Conservation (phyloP, 2,113 vertebrate genomes). For the Gadus chalcogrammus region DNA sequence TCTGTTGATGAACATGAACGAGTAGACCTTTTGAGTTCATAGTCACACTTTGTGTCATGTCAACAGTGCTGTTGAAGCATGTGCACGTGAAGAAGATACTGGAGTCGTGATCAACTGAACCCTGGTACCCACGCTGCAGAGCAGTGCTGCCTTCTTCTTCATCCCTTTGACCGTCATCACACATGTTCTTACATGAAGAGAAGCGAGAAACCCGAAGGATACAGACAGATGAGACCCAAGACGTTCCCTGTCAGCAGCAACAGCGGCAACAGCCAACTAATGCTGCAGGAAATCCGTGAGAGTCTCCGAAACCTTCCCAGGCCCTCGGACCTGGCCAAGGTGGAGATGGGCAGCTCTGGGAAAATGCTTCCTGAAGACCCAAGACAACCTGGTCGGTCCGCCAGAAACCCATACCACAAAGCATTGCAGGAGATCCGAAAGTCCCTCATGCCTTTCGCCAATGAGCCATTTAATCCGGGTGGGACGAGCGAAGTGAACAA, state of each 20-base stretch:
- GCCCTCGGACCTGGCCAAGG: slow-evolving; percentile 85
- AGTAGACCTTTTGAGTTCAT: not conserved
- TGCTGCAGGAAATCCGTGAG: slow-evolving; percentile 97
- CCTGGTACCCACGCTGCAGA: slow-evolving; percentile 14
- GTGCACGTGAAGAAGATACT: slow-evolving; percentile 49
- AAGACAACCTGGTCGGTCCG: slow-evolving; percentile 83
- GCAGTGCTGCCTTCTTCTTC: slow-evolving; percentile 59
- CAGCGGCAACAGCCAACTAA: slow-evolving; percentile 92
- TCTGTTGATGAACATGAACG: slow-evolving; percentile 36
- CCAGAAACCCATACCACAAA: slow-evolving; percentile 87
- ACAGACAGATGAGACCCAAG: slow-evolving; percentile 98
- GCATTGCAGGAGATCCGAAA: slow-evolving; percentile 93
- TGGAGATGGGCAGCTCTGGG: slow-evolving; percentile 65
- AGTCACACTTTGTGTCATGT: not conserved
- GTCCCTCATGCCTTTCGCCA: slow-evolving; percentile 89
- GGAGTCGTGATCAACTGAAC: slow-evolving; percentile 2
- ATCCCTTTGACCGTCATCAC: slow-evolving; percentile 68
- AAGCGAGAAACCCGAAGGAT: slow-evolving; percentile 93
- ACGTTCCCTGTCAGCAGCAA: slow-evolving; percentile 95
- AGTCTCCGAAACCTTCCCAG: slow-evolving; percentile 91
- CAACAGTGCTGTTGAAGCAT: slow-evolving; percentile 27
- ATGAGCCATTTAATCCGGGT: slow-evolving; percentile 75
- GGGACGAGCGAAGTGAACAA: slow-evolving; percentile 80
- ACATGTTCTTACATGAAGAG: slow-evolving; percentile 98
- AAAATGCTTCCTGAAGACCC: slow-evolving; percentile 83